Conservation (phyloP, 1,140 invertebrate species). For the Lucilia cuprina region DNA sequence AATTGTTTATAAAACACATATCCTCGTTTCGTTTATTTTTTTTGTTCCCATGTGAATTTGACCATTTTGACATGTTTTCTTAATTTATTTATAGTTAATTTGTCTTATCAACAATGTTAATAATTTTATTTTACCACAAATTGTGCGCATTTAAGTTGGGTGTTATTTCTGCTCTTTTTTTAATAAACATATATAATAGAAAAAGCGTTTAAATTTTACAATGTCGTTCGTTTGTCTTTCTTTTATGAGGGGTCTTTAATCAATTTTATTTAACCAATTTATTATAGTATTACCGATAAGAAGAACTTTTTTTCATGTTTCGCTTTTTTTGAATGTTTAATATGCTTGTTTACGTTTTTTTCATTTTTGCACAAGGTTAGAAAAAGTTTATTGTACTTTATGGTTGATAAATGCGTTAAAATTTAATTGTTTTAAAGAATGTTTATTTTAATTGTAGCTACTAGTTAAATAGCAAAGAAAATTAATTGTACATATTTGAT, state of each 20-base stretch:
- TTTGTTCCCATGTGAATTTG: conserved; percentile 1
- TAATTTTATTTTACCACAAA: background rate
- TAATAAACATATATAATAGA: background rate
- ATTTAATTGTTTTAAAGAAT: background rate
- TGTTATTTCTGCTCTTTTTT: background rate
- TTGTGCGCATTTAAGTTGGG: background rate
- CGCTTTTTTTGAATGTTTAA: background rate
- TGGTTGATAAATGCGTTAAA: background rate
- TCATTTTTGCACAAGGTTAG: background rate
- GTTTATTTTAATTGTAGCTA: no score
- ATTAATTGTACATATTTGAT: no score
- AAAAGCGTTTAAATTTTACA: background rate
- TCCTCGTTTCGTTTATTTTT: no score
- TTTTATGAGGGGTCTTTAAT: background rate
- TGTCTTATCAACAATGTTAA: background rate
- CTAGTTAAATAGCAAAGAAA: no score
- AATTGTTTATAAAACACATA: no score
- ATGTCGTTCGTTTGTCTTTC: background rate
- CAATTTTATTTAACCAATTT: background rate
- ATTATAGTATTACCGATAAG: background rate
- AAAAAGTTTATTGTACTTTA: conserved; percentile 15
- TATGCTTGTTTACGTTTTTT: background rate
- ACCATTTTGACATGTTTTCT: background rate
- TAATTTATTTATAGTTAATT: background rate
- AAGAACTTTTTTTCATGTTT: background rate